Conservation (phyloP, 2,113 vertebrate genomes). For the Sinocyclocheilus rhinocerous region DNA sequence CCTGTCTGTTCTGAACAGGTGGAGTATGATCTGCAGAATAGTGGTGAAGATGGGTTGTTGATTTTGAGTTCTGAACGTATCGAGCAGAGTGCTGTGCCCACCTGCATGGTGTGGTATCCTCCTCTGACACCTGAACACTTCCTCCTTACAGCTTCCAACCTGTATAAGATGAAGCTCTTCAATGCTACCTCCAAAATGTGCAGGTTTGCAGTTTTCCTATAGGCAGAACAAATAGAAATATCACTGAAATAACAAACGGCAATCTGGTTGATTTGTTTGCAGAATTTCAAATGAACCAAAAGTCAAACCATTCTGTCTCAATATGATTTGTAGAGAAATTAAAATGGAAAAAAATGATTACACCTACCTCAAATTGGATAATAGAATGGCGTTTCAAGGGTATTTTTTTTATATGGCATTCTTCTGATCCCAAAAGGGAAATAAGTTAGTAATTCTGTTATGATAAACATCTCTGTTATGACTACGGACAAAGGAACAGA, state of each 20-base stretch:
- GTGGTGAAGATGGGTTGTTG: conserved; percentile 72
- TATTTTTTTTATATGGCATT: background rate
- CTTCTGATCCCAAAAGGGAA: background rate
- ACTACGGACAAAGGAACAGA: background rate
- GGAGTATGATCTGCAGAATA: conserved; percentile 85
- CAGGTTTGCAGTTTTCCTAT: conserved; percentile 76
- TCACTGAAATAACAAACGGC: background rate
- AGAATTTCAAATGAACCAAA: background rate
- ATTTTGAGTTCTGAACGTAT: conserved; percentile 76
- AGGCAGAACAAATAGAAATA: background rate
- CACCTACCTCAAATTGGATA: background rate
- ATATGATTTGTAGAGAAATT: background rate
- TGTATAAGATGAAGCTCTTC: conserved; percentile 91
- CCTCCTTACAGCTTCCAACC: conserved; percentile 81
- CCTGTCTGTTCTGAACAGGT: conserved; percentile 74
- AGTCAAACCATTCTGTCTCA: background rate
- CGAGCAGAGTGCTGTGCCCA: conserved; percentile 82
- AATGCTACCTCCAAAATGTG: conserved; percentile 88
- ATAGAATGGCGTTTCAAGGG: background rate
- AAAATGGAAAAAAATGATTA: background rate
- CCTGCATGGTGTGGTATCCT: conserved; percentile 90
- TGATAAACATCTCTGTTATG: conserved; percentile 1
- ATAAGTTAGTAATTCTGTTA: background rate
- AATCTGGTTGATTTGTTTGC: background rate
- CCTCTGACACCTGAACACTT: conserved; percentile 83